Evolutionary conservation across 2,113 vertebrate species (phyloP).

Genomic region (Limanda limanda): DNA sequence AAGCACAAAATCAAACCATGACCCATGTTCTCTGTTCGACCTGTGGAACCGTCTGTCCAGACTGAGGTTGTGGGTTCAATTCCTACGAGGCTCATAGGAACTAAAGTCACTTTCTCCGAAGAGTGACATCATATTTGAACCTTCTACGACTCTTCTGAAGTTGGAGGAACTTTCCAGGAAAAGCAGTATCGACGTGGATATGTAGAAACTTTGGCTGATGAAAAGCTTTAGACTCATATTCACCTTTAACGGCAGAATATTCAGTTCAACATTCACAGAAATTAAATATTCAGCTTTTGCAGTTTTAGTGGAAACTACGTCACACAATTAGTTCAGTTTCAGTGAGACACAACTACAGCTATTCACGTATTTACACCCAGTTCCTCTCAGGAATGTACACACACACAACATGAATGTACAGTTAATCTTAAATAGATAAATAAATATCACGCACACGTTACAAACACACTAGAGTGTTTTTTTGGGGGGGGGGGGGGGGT

Average conservation of each 20-base stretch:
- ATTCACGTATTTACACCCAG: constrained; percentile 45
- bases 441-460: constrained; percentile 52
- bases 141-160: not conserved
- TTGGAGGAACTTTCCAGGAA: not conserved
- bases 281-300: not conserved
- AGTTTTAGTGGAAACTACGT: not conserved
- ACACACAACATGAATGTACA: constrained; percentile 56
- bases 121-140: too few species aligned
- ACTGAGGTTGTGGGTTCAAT: not conserved
- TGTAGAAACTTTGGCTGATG: not conserved
- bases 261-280: not conserved
- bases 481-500: constrained; percentile 13
- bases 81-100: not conserved
- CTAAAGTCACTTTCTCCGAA: not conserved
- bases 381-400: not conserved
- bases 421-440: constrained; percentile 51
- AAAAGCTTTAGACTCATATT: not conserved
- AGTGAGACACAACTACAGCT: not conserved
- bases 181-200: not conserved
- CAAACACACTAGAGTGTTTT: constrained; percentile 28
- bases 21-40: not conserved
- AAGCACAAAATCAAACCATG: not conserved
- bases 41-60: too few species aligned
- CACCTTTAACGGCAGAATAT: not conserved
- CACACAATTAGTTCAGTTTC: not conserved